Conservation (phyloP, 2,797 vertebrate species). For the Danio choprae region DNA sequence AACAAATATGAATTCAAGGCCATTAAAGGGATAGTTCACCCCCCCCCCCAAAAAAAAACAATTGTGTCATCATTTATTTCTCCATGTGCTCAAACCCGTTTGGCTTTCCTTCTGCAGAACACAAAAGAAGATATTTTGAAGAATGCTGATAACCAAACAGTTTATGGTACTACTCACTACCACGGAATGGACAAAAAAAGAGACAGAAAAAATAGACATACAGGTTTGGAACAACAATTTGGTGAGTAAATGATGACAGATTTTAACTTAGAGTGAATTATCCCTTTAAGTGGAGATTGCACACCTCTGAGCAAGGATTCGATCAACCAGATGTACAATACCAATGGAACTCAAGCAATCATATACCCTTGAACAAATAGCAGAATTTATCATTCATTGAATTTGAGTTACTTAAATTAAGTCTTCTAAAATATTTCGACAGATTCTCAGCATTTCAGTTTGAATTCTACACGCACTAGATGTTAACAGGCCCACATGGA, state of each 20-base stretch:
- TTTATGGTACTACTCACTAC: not conserved
- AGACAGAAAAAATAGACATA: not conserved
- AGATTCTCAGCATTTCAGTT: not conserved
- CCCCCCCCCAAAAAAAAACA: not conserved
- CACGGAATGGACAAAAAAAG: not conserved
- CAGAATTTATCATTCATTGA: slow-evolving; percentile 1
- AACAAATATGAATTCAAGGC: slow-evolving; percentile 30
- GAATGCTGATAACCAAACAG: not conserved
- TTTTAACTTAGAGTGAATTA: not conserved
- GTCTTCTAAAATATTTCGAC: not conserved
- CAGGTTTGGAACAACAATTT: not conserved
- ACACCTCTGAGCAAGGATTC: slow-evolving; percentile 17
- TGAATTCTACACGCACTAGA: not conserved
- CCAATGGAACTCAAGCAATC: slow-evolving; percentile 61
- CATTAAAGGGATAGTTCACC: slow-evolving; percentile 6
- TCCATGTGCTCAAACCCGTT: slow-evolving; percentile 5
- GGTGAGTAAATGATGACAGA: not conserved
- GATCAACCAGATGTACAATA: slow-evolving; percentile 41
- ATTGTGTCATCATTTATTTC: not conserved
- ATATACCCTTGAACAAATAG: slow-evolving; percentile 28
- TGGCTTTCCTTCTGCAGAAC: not conserved
- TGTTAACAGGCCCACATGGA: not conserved
- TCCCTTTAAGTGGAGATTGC: not conserved
- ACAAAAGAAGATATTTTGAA: not conserved
- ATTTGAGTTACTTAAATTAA: not conserved